Base-by-base conservation (phyloP, 2,888 invertebrate species). In the Limnephilus marmoratus region DNA sequence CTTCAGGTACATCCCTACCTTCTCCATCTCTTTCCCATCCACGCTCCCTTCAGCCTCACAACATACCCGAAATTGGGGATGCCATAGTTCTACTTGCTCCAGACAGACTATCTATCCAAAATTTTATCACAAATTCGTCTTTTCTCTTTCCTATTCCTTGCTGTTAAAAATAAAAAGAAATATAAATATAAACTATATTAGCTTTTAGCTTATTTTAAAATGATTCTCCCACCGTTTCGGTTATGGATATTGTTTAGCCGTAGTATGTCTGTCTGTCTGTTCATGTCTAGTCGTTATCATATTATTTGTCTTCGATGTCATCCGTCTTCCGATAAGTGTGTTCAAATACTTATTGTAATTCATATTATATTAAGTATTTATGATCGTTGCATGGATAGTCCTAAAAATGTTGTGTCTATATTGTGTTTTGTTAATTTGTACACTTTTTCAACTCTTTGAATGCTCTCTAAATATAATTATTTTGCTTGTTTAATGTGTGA, bases 261-360 rank as follows among this genome's bases (percentile, higher is more conserved):
- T 90, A 90, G 90, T 81, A 45, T 90, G 81, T 81, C 37, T 90
- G 90, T 90, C 82, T 68, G 68, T 68, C 24, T 68, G 68, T 31
- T 81, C 37, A 31, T 88, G 88, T 86, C 41, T 45, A 45, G 85
- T 86, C 31, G 34, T 34, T 34, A 31, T 68, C 7, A 68, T 68
- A 68, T 68, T 24, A 68, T 24, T 24, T 68, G 68, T 68, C 68
- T 24, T 68, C 68, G n/a, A 68, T 68, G 68, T n/a, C 68, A 68
- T n/a, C 68, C 1, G 68, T 68, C 68, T 68, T 68, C 68, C 24
- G 68, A 68, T 68, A 68, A 68, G 53, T 68, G 53, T 18, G 18
- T 68, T 49, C 15, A 53, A 15, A 53, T 53, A 53, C 49, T 49
- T 18, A 3, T 53, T 53, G 15, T 18, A 18, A 53, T 53, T 15